A percentile compares a stretch with the other conserved stretches of the same genome.
Conservation (phyloP, 2,113 vertebrate genomes). For the Neolamprologus ventralis region DNA sequence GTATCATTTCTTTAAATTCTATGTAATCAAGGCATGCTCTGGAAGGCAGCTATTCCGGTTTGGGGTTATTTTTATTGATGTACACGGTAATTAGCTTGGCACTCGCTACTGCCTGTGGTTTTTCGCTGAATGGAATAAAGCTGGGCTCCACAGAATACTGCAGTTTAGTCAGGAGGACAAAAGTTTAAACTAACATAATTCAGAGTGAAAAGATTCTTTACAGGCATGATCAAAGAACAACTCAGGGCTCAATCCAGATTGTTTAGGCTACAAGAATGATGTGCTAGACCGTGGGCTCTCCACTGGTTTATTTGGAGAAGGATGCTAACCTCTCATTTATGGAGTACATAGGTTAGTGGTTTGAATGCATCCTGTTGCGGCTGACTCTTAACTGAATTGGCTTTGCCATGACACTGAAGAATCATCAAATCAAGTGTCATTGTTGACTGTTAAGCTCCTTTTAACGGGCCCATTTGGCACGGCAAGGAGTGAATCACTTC, state of each 20-base stretch:
- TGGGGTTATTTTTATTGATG: conserved; percentile 75
- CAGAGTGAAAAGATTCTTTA: conserved; percentile 26
- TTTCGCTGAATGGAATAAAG: conserved; percentile 56
- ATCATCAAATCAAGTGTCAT: conserved; percentile 25
- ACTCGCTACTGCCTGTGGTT: conserved; percentile 69
- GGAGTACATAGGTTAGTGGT: conserved; percentile 9
- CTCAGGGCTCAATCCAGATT: conserved; percentile 34
- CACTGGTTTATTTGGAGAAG: conserved; percentile 56
- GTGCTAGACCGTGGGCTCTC: conserved; percentile 34
- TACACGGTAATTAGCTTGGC: conserved; percentile 73
- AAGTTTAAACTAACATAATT: conserved; percentile 67
- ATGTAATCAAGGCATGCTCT: conserved; percentile 65
- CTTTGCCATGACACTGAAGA: conserved; percentile 13
- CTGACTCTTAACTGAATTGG: neutral
- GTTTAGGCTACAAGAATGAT: conserved; percentile 59
- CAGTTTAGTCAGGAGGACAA: conserved; percentile 51
- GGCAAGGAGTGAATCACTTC: neutral
- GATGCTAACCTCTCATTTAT: conserved; percentile 47
- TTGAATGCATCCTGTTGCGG: conserved; percentile 16
- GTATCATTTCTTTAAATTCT: conserved; percentile 65
- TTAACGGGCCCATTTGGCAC: neutral
- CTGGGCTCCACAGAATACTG: conserved; percentile 36
- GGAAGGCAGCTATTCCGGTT: conserved; percentile 63
- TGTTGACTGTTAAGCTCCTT: conserved; percentile 2
- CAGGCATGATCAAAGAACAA: conserved; percentile 51